Evolutionary conservation across 2,888 invertebrate genomes (phyloP), one percentile per base, ranked within the genome.

Genomic region (Zeuzera pyrina): DNA sequence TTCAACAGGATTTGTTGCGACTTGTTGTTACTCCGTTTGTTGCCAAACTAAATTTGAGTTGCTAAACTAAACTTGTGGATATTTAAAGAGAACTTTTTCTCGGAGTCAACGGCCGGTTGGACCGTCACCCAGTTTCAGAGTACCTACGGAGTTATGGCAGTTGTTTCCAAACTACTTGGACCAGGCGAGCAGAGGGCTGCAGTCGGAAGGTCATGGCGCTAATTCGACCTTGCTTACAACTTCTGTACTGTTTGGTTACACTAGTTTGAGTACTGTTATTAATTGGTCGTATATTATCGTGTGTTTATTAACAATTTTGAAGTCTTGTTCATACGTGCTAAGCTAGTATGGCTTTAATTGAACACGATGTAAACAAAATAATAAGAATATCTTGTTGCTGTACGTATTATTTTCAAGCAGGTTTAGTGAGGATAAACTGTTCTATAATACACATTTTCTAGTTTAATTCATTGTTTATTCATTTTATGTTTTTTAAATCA

Each of bases 61-160:
- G 76, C 71, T 77, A 69, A 78, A 79, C 79, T 79, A 74, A 78
- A 81, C 69, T 83, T 79, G 77, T 63, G 72, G 81, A 81, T 83
- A 81, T 83, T 83, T 81, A 81, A 83, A 81, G 74, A 57, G 74
- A 83, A 83, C 77, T 83, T 83, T 83, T 81, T 83, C 81, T 73
- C 76, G 71, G 72, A 81, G 83, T 83, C 83, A 81, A 83, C 72
- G 83, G 76, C 79, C 78, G 68, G 54, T 63, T 68, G 64, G 74
- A 73, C 76, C 76, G 83, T 83, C 79, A 79, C 83, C 83, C 76
- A 81, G 83, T 83, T 83, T 77, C 72, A 57, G 81, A 78, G 76
- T 72, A 71, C 69, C 71, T 64, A 63, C 70, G 62, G 79, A 83
- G 79, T 83, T 81, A 83, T 84, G 81, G 81, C 83, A 84, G 79